A percentile compares a stretch with the other conserved stretches of the same genome.
These are phyloP conservation scores for Apis laboriosa DNA, from an alignment of 1,140 invertebrate genomes.

Conservation along the genomic window DNA sequence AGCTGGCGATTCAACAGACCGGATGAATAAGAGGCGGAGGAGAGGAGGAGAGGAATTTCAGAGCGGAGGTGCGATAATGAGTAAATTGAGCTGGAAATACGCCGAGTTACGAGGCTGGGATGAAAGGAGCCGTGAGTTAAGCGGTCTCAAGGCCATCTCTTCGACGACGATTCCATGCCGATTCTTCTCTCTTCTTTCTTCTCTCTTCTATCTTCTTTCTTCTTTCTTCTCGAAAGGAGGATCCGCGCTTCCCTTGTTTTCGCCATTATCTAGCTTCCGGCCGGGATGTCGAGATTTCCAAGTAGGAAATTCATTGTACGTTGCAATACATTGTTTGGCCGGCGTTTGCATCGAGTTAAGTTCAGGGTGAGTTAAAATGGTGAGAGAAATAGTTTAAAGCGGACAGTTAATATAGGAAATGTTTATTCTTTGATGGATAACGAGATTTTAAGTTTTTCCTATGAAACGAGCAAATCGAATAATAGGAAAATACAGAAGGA, in stretches of 20 bases:
- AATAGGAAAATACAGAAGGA: too few species aligned
- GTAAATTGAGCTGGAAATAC: constrained; percentile 59
- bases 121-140: constrained; percentile 53
- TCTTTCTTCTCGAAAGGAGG: background rate
- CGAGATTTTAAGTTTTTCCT: too few species aligned
- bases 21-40: constrained; percentile 21
- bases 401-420: too few species aligned
- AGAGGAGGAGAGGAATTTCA: constrained; percentile 49
- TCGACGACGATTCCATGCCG: constrained; percentile 27
- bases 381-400: background rate
- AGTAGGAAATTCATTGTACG: constrained; percentile 19
- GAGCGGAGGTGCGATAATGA: constrained; percentile 66
- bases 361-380: background rate
- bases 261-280: constrained; percentile 42
- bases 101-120: constrained; percentile 46
- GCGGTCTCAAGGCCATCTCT: constrained; percentile 50
- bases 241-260: background rate
- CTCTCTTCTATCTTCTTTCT: background rate
- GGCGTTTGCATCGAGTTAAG: background rate
- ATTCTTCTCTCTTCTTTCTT: constrained; percentile 12
- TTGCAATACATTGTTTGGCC: background rate
- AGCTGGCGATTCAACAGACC: constrained; percentile 21
- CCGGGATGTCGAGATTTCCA: constrained; percentile 8
- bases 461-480: too few species aligned
- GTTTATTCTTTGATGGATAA: too few species aligned